Conservation (phyloP, 2,797 vertebrate genomes). For the Enoplosus armatus region DNA sequence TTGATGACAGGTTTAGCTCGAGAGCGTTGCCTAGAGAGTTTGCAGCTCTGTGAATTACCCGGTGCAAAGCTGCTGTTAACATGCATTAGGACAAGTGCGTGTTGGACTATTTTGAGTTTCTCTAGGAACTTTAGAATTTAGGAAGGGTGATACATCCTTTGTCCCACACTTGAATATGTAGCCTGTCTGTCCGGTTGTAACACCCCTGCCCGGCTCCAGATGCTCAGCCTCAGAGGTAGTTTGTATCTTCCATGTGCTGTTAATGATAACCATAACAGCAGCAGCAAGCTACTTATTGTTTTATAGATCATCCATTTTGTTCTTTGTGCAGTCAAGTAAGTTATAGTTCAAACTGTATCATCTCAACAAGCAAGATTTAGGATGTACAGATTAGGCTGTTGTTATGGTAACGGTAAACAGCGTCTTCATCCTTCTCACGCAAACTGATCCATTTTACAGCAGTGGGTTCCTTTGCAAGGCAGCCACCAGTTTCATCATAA, state of each 20-base stretch:
- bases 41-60: neutral
- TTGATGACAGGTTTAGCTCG: neutral
- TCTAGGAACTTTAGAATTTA: neutral
- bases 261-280: constrained; percentile 7
- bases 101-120: neutral
- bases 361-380: neutral
- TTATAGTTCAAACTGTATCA: constrained; percentile 1
- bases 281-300: neutral
- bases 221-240: neutral
- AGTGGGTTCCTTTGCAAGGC: constrained; percentile 21
- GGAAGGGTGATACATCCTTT: neutral
- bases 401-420: neutral
- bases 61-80: neutral
- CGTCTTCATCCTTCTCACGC: neutral
- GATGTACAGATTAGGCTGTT: neutral
- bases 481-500: neutral
- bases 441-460: neutral
- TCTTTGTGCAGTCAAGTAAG: neutral
- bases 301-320: neutral
- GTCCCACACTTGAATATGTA: neutral
- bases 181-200: neutral
- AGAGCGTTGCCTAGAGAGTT: neutral
- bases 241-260: neutral
- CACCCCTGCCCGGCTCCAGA: neutral
- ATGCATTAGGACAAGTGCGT: neutral